Evolutionary conservation across 2,888 invertebrate species (phyloP).

Genomic region (Erebia epiphron): DNA sequence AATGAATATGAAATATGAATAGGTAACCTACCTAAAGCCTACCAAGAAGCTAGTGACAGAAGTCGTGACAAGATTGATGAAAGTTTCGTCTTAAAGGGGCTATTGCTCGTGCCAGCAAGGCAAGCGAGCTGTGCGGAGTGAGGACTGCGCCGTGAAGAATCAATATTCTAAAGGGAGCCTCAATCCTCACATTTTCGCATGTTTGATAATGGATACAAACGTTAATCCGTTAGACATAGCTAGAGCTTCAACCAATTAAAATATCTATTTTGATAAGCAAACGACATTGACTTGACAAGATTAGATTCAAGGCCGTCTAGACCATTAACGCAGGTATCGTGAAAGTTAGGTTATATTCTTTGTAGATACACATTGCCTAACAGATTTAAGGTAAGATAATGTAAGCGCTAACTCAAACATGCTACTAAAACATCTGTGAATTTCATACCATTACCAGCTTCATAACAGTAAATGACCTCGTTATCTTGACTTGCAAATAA

Average conservation of each 20-base stretch:
- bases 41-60: too few relatives aligned
- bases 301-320: slow-evolving; percentile 81
- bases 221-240: background rate
- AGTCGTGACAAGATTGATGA: too few relatives aligned
- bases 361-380: slow-evolving; percentile 34
- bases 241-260: slow-evolving; percentile 26
- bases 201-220: slow-evolving; percentile 1
- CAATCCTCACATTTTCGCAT: background rate
- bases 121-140: background rate
- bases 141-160: background rate
- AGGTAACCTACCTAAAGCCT: too few relatives aligned
- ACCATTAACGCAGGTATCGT: slow-evolving; percentile 52
- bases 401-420: background rate
- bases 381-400: background rate
- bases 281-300: slow-evolving; percentile 79
- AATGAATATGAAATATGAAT: too few relatives aligned
- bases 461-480: slow-evolving; percentile 51
- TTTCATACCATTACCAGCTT: slow-evolving; percentile 54
- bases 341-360: slow-evolving; percentile 71
- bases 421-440: slow-evolving; percentile 17
- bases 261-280: slow-evolving; percentile 64
- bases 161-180: background rate
- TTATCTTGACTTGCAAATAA: slow-evolving; percentile 42
- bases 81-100: background rate
- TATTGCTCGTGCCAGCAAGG: background rate